These are phyloP conservation scores for Carassius gibelio DNA, from an alignment of 2,113 vertebrate species.

Conservation along the genomic window DNA sequence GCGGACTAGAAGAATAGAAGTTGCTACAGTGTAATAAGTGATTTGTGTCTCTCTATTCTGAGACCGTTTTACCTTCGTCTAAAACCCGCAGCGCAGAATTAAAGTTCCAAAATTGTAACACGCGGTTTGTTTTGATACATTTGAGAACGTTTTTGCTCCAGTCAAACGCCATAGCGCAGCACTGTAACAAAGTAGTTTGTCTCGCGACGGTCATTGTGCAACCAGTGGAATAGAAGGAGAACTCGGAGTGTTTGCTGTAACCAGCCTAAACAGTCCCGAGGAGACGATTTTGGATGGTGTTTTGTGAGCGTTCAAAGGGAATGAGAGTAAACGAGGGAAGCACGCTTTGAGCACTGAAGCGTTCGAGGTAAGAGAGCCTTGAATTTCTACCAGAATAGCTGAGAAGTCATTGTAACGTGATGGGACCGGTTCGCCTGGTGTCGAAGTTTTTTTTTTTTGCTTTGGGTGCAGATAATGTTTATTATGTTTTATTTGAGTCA, in stretches of 20 bases:
- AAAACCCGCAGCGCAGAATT: not conserved
- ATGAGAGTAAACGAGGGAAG: slow-evolving; percentile 4
- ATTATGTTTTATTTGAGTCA: not conserved
- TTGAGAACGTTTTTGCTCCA: not conserved
- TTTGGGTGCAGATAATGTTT: not conserved
- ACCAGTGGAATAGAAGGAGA: not conserved
- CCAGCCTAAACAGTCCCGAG: not conserved
- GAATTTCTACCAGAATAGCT: not conserved
- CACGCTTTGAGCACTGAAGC: slow-evolving; percentile 33
- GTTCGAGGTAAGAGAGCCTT: slow-evolving; percentile 7
- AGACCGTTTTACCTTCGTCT: not conserved
- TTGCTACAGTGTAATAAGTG: slow-evolving; percentile 24
- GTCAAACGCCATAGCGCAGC: not conserved
- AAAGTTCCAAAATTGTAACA: not conserved
- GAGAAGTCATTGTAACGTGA: not conserved
- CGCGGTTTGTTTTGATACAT: not conserved
- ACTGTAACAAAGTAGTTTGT: not conserved
- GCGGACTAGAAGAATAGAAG: slow-evolving; percentile 38
- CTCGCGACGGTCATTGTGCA: not conserved
- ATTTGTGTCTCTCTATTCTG: not conserved
- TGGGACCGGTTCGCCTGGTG: not conserved
- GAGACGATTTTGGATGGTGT: not conserved
- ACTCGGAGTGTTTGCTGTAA: slow-evolving; percentile 5
- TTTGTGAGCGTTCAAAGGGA: slow-evolving; percentile 35
- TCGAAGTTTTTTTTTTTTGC: not conserved